phyloP scores from a whole-genome alignment of 1,140 invertebrate genomes.

The Popillia japonica region DNA sequence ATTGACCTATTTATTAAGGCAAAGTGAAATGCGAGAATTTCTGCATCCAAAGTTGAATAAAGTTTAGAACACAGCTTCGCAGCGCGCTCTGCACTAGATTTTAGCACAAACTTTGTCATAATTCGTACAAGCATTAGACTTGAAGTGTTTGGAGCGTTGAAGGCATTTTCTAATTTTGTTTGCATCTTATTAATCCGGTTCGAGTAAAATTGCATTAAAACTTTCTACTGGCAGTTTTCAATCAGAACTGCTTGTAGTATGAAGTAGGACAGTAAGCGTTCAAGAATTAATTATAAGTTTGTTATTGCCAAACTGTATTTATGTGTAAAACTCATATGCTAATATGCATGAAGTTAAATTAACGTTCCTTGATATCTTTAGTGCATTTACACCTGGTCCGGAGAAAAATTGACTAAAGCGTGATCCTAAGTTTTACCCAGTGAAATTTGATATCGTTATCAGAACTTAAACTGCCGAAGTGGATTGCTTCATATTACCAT shows the following conservation, averaged over 20 bases:
- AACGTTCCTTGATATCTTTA: too few species aligned
- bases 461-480: too few species aligned
- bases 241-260: not conserved
- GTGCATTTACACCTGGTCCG: too few species aligned
- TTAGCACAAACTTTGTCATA: not conserved
- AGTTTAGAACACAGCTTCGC: not conserved
- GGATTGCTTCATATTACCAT: too few species aligned
- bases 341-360: too few species aligned
- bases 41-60: constrained; percentile 6
- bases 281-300: not conserved
- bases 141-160: constrained; percentile 7
- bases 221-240: constrained; percentile 13
- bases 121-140: not conserved
- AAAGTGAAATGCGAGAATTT: not conserved
- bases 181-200: constrained; percentile 31
- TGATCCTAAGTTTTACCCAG: too few species aligned
- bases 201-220: constrained; percentile 17
- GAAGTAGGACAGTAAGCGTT: not conserved
- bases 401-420: too few species aligned
- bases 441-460: too few species aligned
- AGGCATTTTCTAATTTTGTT: constrained; percentile 27
- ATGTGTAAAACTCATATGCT: not conserved
- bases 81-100: not conserved
- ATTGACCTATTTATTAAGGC: constrained; percentile 6
- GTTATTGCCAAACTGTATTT: not conserved